Base-by-base conservation (phyloP, 53 echinoderm and acorn worm species). In the Mesocentrotus franciscanus region DNA sequence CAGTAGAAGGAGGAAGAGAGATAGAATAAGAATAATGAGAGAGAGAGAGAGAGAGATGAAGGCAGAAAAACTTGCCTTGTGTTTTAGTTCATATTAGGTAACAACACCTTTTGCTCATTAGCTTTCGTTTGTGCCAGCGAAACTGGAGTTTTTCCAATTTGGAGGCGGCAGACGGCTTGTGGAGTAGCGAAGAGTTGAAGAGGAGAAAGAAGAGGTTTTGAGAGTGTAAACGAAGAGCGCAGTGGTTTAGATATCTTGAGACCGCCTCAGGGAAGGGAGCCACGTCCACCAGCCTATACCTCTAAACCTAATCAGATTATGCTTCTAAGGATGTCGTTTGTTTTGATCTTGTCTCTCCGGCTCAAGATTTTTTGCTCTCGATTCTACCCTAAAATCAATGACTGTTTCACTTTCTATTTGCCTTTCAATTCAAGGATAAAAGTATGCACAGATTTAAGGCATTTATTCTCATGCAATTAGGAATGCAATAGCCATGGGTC, bases 321-420 rank as follows among this genome's bases (percentile, higher is more conserved):
- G 87, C 87, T 87, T 26, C 87, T 87, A 87, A 87, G 87, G 87
- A 87, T 59, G 87, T 87, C 87, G 58, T 87, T 87, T 87, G 87
- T 87, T 87, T 58, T 87, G 87, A 87, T 87, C 57, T 87, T 87
- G 56, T 87, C 87, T 87, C 87, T 57, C 58, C n/a, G 13, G 56
- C 87, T 57, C 27, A 14, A 27, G 87, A 81, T 58, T 56, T 56
- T 56, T 20, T 84, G 58, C 58, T 57, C 87, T n/a, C 57, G 56
- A 57, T 56, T 87, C 57, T 58, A 12, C 87, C 87, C 59, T 57
- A 24, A 87, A 87, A 58, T 87, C 87, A 87, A 56, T 87, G 87
- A 59, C 58, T 58, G 87, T 58, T 58, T 57, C 59, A 42, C 81
- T 42, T 42, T 81, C 81, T 81, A 81, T 36, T 39, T 81, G 81